These are phyloP conservation scores for Meteorus cinctellus DNA, from an alignment of 2,888 invertebrate species.

Conservation along the genomic window DNA sequence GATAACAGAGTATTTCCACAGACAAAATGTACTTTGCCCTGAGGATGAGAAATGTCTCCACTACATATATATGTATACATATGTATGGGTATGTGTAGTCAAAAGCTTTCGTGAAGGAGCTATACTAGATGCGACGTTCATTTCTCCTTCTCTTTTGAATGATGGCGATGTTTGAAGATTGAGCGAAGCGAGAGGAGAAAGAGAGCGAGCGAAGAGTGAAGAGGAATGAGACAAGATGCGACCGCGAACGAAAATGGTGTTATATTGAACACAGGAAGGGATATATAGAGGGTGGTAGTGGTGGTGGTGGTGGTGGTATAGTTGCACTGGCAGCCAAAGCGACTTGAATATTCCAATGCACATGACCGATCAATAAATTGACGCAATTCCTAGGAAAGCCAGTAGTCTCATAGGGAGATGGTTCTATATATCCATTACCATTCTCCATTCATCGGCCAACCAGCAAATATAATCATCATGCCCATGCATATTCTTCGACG, in stretches of 20 bases:
- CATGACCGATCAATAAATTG: slow-evolving; percentile 62
- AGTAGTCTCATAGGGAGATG: slow-evolving; percentile 26
- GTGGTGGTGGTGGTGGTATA: neutral
- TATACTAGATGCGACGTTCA: neutral
- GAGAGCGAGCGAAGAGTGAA: neutral
- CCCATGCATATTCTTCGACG: slow-evolving; percentile 24
- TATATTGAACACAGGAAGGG: neutral
- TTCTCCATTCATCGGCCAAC: slow-evolving; percentile 36
- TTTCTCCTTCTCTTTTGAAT: neutral
- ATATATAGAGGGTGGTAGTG: neutral
- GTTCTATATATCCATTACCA: slow-evolving; percentile 38
- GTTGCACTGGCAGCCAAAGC: slow-evolving; percentile 30
- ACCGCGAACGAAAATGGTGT: slow-evolving; percentile 3
- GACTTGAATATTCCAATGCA: slow-evolving; percentile 60
- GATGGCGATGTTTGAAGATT: neutral
- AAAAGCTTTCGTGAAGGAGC: neutral
- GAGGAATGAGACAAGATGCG: neutral
- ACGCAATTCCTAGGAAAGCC: slow-evolving; percentile 60
- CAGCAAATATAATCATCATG: slow-evolving; percentile 50
- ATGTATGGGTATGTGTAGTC: neutral
- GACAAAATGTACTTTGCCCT: slow-evolving; percentile 20
- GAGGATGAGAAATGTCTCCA: slow-evolving; percentile 13
- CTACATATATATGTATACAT: neutral
- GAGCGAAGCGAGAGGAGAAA: neutral
- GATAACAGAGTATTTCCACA: neutral